Percentiles rank a stretch among this genome's conserved stretches.
Evolutionary conservation across 2,888 invertebrate species (phyloP).

Genomic region (Byasa hedistus): DNA sequence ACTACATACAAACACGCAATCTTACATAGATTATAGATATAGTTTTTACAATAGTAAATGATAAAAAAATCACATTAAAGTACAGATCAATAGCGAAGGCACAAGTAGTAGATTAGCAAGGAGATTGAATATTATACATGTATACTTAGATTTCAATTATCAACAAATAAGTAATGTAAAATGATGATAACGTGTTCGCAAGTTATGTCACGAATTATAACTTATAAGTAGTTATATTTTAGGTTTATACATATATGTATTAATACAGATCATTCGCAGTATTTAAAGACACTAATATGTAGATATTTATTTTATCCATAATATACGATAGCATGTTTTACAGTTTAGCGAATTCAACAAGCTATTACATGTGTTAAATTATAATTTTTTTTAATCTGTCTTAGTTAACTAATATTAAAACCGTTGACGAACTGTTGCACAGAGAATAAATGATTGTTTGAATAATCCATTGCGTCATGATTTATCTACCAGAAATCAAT

Average conservation of each 20-base stretch:
- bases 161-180: not conserved
- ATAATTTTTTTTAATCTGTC: too few species aligned
- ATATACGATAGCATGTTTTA: too few species aligned
- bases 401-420: too few species aligned
- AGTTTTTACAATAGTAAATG: not conserved
- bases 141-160: not conserved
- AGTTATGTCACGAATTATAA: not conserved
- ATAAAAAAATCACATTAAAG: conserved; percentile 2
- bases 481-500: too few species aligned
- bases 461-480: too few species aligned
- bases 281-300: too few species aligned
- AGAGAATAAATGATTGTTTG: too few species aligned
- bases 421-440: too few species aligned
- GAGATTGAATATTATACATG: not conserved
- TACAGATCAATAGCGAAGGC: conserved; percentile 15
- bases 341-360: too few species aligned
- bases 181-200: not conserved
- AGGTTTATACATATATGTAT: not conserved
- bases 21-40: not conserved
- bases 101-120: conserved; percentile 9
- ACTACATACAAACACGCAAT: not conserved
- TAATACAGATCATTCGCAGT: not conserved
- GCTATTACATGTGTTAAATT: too few species aligned
- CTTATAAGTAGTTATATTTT: not conserved
- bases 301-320: too few species aligned